These are phyloP conservation scores for Tachuris rubrigastra DNA, from an alignment of 2,113 vertebrate species.

Conservation along the genomic window DNA sequence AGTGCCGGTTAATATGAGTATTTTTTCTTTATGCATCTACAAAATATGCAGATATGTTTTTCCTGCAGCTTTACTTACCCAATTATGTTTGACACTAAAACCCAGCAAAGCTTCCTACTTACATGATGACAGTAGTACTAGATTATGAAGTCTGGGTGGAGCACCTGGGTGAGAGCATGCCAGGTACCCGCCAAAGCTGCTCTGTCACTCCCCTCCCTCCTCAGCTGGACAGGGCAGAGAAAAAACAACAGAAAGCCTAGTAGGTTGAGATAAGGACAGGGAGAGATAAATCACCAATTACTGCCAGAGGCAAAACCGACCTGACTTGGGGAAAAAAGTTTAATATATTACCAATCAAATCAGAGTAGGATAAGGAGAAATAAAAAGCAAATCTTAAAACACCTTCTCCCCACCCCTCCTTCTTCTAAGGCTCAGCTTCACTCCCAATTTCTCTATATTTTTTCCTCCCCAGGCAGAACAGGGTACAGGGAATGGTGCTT, in stretches of 20 bases:
- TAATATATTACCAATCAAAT: background rate
- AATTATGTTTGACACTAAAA: background rate
- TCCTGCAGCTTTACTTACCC: background rate
- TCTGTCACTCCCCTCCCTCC: background rate
- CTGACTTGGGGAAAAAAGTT: background rate
- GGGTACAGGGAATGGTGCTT: fast-evolving
- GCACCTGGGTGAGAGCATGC: background rate
- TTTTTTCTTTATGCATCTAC: background rate
- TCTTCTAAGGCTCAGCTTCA: background rate
- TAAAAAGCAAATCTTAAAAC: background rate
- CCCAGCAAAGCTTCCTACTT: background rate
- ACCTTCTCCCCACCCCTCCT: background rate
- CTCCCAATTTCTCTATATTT: background rate
- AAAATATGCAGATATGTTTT: background rate
- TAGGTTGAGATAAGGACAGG: background rate
- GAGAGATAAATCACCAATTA: background rate
- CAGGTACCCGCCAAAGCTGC: background rate
- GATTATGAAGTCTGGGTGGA: background rate
- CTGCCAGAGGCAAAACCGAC: fast-evolving
- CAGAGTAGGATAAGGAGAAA: background rate
- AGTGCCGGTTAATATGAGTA: background rate
- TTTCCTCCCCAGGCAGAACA: fast-evolving
- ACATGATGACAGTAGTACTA: background rate
- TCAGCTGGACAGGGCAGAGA: background rate
- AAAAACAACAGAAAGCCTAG: background rate